A percentile compares a stretch with the other conserved stretches of the same genome.
These are phyloP conservation scores for Adrianichthys oophorus DNA, from an alignment of 2,797 vertebrate species.

Conservation along the genomic window DNA sequence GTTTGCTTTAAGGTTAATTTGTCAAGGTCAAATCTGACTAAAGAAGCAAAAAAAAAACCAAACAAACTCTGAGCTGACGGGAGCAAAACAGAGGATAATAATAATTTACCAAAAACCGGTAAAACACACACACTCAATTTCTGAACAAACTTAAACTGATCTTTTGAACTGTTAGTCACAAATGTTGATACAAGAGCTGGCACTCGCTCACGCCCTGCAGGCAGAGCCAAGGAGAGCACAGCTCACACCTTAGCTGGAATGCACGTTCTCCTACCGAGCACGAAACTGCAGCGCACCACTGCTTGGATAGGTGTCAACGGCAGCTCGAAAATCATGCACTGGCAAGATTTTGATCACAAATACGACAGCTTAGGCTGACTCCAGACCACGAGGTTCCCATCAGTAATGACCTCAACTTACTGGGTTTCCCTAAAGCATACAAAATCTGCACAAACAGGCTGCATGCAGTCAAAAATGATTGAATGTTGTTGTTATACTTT, in stretches of 20 bases:
- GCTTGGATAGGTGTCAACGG: conserved; percentile 60
- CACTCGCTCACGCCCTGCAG: conserved; percentile 37
- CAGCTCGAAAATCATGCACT: conserved; percentile 28
- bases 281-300: conserved; percentile 57
- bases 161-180: conserved; percentile 39
- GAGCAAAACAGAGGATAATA: not conserved
- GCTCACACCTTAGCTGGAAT: conserved; percentile 57
- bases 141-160: conserved; percentile 27
- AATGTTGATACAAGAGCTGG: conserved; percentile 56
- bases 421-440: conserved; percentile 34
- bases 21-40: not conserved
- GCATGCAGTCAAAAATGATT: conserved; percentile 20
- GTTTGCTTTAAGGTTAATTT: not conserved
- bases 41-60: not conserved
- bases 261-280: conserved; percentile 37
- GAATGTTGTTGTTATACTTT: conserved; percentile 32
- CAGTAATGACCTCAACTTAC: conserved; percentile 30
- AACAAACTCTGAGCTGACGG: not conserved
- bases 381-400: conserved; percentile 7
- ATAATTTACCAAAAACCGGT: not conserved
- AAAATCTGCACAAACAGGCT: conserved; percentile 1
- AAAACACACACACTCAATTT: conserved; percentile 15
- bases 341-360: conserved; percentile 47
- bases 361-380: not conserved
- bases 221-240: conserved; percentile 31